Conservation (phyloP, 2,888 invertebrate genomes). For the Lasioglossum malachurum region DNA sequence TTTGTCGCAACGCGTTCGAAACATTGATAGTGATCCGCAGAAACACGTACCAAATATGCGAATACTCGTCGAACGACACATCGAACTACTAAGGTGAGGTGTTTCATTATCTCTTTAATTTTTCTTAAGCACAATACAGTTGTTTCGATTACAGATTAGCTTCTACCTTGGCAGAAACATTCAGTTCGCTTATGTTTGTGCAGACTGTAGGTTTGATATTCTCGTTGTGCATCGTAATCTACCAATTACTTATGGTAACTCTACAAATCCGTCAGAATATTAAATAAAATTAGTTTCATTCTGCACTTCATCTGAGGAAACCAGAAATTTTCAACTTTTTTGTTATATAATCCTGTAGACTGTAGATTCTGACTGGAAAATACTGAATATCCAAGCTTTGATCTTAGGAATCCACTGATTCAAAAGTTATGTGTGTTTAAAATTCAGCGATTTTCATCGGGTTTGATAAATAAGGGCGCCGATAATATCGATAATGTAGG, state of each 20-base stretch:
- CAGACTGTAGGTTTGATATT: constrained; percentile 68
- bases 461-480: no score
- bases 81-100: constrained; percentile 60
- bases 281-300: no score
- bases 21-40: constrained; percentile 22
- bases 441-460: no score
- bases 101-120: background rate
- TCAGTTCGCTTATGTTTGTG: constrained; percentile 66
- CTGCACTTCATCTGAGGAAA: no score
- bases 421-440: no score
- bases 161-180: constrained; percentile 47
- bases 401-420: no score
- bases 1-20: constrained; percentile 50
- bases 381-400: no score
- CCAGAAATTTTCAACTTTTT: no score
- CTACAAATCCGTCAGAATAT: background rate
- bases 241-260: constrained; percentile 63
- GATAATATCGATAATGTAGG: no score
- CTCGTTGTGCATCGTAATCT: constrained; percentile 64
- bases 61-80: constrained; percentile 56
- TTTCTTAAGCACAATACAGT: background rate
- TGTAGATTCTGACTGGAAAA: no score
- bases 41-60: constrained; percentile 53
- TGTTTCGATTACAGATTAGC: constrained; percentile 58
- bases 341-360: no score